Conservation (phyloP, 2,888 invertebrate species). For the Sesia bembeciformis region DNA sequence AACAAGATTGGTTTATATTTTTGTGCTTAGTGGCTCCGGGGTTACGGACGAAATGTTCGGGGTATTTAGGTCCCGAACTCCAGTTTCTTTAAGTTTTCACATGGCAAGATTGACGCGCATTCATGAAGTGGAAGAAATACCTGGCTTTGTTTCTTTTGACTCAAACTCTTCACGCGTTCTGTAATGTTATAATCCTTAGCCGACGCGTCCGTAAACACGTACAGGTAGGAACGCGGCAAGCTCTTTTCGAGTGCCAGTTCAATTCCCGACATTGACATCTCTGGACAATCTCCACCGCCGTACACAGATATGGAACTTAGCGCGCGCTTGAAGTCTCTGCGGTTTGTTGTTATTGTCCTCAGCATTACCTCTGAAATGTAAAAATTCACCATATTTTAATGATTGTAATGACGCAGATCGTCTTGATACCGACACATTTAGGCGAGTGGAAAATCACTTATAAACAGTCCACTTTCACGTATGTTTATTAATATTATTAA, state of each 20-base stretch:
- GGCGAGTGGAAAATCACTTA: too few species aligned
- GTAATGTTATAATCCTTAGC: conserved; percentile 26
- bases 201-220: conserved; percentile 51
- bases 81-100: too few species aligned
- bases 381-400: too few species aligned
- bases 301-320: conserved; percentile 15
- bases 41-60: too few species aligned
- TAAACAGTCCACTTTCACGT: too few species aligned
- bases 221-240: conserved; percentile 34
- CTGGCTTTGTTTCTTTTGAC: conserved; percentile 32
- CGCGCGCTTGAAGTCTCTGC: conserved; percentile 20
- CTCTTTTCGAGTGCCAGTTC: conserved; percentile 29
- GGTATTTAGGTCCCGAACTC: too few species aligned
- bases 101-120: too few species aligned
- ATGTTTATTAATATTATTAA: too few species aligned
- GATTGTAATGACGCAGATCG: too few species aligned
- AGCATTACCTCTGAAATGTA: conserved; percentile 17
- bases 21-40: too few species aligned
- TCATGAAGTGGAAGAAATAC: conserved; percentile 16
- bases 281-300: conserved; percentile 38
- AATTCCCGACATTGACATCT: conserved; percentile 40
- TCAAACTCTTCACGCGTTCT: conserved; percentile 26
- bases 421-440: too few species aligned
- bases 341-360: conserved; percentile 22
- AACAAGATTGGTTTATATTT: too few species aligned